A percentile compares a stretch with the other conserved stretches of the same genome.
Conservation (phyloP, 2,888 invertebrate genomes). For the Drosophila gaucha region DNA sequence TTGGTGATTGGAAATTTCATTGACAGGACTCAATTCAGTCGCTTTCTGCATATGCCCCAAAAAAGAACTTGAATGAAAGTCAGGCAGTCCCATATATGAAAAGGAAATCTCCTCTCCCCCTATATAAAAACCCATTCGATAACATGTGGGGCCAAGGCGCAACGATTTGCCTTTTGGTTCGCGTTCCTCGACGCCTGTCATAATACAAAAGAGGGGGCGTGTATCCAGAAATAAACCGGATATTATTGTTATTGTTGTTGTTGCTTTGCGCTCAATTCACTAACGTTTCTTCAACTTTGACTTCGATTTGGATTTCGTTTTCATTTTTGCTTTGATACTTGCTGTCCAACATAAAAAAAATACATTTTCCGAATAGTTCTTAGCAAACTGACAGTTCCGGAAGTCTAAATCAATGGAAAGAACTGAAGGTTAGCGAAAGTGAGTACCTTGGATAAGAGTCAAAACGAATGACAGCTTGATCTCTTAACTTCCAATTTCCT, state of each 20-base stretch:
- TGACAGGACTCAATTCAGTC: conserved; percentile 40
- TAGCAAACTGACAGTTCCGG: conserved; percentile 7
- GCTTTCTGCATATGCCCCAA: conserved; percentile 29
- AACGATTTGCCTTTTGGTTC: conserved; percentile 10
- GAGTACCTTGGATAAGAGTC: background rate
- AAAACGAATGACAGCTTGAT: conserved; percentile 5
- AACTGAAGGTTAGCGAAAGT: background rate
- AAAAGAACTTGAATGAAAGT: conserved; percentile 32
- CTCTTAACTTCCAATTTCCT: background rate
- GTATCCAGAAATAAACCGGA: conserved; percentile 55
- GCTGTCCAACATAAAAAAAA: conserved; percentile 3
- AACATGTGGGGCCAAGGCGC: conserved; percentile 39
- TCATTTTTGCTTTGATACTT: conserved; percentile 9
- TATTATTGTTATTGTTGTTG: conserved; percentile 56
- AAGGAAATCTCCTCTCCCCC: background rate
- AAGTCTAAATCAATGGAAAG: conserved; percentile 10
- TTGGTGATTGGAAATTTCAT: conserved; percentile 41
- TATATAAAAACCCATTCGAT: background rate
- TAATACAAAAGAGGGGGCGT: conserved; percentile 35
- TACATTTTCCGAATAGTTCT: conserved; percentile 21
- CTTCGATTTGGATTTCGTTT: conserved; percentile 19
- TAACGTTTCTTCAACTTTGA: conserved; percentile 16
- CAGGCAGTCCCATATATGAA: conserved; percentile 24
- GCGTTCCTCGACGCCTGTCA: conserved; percentile 51
- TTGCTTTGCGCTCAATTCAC: conserved; percentile 6